Conservation (phyloP, 2,797 vertebrate genomes). For the Novumbra hubbsi region DNA sequence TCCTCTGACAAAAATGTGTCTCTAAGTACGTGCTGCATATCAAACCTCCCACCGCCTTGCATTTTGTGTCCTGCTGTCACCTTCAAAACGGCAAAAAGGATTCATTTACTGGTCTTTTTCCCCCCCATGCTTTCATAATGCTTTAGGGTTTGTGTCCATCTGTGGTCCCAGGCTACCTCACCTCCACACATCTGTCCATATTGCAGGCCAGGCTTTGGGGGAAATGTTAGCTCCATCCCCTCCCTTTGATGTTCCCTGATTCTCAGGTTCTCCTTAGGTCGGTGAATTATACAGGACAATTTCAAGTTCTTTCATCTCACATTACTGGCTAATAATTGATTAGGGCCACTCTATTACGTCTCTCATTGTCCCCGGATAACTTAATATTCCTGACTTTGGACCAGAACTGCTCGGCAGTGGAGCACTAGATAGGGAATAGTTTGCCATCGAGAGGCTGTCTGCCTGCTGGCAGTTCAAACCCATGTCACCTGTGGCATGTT, state of each 20-base stretch:
- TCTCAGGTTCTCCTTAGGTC: conserved; percentile 13
- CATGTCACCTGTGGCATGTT: not conserved
- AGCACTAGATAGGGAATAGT: not conserved
- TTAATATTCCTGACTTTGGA: not conserved
- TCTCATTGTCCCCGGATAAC: not conserved
- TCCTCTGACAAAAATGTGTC: too few relatives aligned
- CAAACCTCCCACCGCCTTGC: not conserved
- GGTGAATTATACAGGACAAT: conserved; percentile 46
- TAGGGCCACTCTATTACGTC: conserved; percentile 39
- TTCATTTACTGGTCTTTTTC: too few relatives aligned
- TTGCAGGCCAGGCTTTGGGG: conserved; percentile 33
- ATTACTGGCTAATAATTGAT: conserved; percentile 29
- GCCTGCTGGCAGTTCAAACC: conserved; percentile 15
- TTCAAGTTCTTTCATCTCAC: not conserved
- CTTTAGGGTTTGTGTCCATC: not conserved
- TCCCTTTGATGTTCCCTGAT: conserved; percentile 41
- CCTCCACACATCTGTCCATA: conserved; percentile 24
- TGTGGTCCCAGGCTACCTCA: not conserved
- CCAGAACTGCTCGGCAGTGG: not conserved
- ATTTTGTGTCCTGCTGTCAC: not conserved
- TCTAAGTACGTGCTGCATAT: too few relatives aligned
- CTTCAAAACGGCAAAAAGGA: not conserved
- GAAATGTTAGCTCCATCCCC: conserved; percentile 24
- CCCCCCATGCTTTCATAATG: conserved; percentile 1
- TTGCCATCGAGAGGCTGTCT: not conserved